Evolutionary conservation across 1,140 invertebrate genomes (phyloP), one percentile per base, ranked within the genome.

Genomic region (Cotesia chilonis): DNA sequence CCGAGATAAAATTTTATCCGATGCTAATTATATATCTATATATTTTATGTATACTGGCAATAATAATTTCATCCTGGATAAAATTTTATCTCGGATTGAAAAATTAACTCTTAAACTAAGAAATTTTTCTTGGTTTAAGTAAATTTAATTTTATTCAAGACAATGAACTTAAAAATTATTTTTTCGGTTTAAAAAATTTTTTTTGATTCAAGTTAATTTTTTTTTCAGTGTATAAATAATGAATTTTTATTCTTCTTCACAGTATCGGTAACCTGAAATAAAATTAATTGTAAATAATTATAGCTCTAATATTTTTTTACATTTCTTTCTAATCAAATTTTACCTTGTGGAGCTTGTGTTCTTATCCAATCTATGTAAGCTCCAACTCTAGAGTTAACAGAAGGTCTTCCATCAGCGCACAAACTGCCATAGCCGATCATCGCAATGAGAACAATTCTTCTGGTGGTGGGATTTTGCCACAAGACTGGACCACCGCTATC

Each of bases 401-500:
- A 86, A 3, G 91, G 90, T 14, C 71, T 74, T 4, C 72, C 72
- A 9, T 78, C 77, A 1, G 85, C 90, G 71, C 91, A 92, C 52
- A 75, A 85, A 6, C 76, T 69, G 12, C 91, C 91, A 71, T 78
- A 88, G 68, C 88, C 89, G 51, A 92, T 87, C 14, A 91, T 78
- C 14, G 88, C 91, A 0, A 89, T 75, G 6, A 84, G 72, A 70
- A 87, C 85, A 0, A 88, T 74, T 12, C 84, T 77, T 5, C 81
- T 83, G 0, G 78, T 88, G 0, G 76, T 74, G 0, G 84, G 80
- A 75, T 91, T 88, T 51, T 86, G 81, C 85, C 89, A 92, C 7
- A 92, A 80, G 4, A 92, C 75, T 0, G 92, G 92, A 5, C 92
- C 92, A 14, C 92, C 92, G 36, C 91, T 92, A 79, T 94, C 92